Evolutionary conservation across 2,113 vertebrate genomes (phyloP).

Genomic region (Saccopteryx leptura): DNA sequence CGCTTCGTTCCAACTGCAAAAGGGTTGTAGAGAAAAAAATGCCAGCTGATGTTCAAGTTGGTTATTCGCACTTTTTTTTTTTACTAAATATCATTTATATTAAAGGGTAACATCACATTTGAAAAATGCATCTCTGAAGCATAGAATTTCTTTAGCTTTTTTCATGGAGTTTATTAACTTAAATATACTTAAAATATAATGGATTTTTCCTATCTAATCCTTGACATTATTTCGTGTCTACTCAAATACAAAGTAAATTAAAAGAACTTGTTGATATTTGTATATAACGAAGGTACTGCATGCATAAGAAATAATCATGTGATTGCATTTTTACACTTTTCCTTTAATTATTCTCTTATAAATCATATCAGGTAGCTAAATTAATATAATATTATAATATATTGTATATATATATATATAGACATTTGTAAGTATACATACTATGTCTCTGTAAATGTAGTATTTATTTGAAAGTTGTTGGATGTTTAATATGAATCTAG

Average conservation of each 20-base stretch:
- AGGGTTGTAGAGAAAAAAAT: constrained; percentile 16
- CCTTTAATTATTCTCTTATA: not conserved
- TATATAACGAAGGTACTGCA: not conserved
- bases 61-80: not conserved
- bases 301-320: not conserved
- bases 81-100: constrained; percentile 7
- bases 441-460: not conserved
- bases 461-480: not conserved
- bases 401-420: not conserved
- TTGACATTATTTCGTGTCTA: not conserved
- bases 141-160: not conserved
- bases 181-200: not conserved
- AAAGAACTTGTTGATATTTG: not conserved
- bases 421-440: not conserved
- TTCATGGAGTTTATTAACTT: not conserved
- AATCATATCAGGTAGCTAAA: not conserved
- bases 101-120: not conserved
- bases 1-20: not conserved
- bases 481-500: not conserved
- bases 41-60: not conserved
- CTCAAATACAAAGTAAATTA: not conserved
- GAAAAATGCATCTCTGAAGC: not conserved
- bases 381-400: not conserved
- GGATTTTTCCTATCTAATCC: not conserved
- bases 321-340: not conserved